Base-by-base conservation (phyloP, 2,888 invertebrate species). In the Lypha dubia region DNA sequence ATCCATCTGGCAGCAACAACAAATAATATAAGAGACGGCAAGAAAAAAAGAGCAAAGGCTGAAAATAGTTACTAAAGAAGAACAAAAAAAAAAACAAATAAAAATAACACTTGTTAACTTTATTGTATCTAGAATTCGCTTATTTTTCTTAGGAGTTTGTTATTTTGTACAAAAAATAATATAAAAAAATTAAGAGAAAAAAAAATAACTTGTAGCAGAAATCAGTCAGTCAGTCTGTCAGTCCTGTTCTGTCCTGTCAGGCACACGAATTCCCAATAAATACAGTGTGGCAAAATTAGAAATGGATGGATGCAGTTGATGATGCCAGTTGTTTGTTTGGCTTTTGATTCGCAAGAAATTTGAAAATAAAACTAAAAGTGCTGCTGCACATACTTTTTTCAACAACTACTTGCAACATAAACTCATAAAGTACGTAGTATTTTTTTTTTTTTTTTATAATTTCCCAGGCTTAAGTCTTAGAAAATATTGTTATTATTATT, bases 61-160 rank as follows among this genome's bases (percentile, higher is more conserved):
- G 15, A 56, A 85, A 65, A 73, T 82, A 88, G 22, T 44, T 74
- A 88, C 87, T 75, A 88, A 88, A 84, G 87, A 87, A 87, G 87
- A 15, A 53, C 7, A 53, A n/a, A n/a, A n/a, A n/a, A n/a, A n/a
- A n/a, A n/a, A n/a, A n/a, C n/a, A n/a, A n/a, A n/a, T n/a, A 88
- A 88, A 89, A 87, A 87, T 85, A 51, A 53, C 86, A 79, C 79
- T 84, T 81, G 84, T 79, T 84, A 77, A 77, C 77, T 77, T 80
- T 68, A 24, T 76, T 53, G 44, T 70, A 53, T 44, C 20, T 53
- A 62, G 22, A 11, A 60, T 22, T 51, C 28, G 24, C 5, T 35
- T 53, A 24, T 24, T 70, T 46, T 81, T 62, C 68, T 75, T 63
- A 35, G 28, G 28, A 53, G 49, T 73, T 79, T 63, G 56, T 44